Conservation (phyloP, 2,888 invertebrate species). For the Phengaris alcon region DNA sequence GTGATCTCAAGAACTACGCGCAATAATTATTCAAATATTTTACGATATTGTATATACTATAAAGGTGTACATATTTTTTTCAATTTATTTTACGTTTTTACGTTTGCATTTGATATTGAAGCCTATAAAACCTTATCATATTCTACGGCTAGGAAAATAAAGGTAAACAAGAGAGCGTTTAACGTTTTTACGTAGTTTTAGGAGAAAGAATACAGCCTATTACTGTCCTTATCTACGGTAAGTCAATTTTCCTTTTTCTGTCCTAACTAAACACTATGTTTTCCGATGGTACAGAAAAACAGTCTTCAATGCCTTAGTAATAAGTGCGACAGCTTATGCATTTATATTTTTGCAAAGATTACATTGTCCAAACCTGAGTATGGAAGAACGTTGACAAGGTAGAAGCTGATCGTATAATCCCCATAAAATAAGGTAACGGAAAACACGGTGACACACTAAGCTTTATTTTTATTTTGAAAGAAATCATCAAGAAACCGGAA, state of each 20-base stretch:
- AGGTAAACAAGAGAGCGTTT: conserved; percentile 71
- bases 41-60: too few species aligned
- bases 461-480: conserved; percentile 33
- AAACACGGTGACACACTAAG: conserved; percentile 54
- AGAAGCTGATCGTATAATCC: conserved; percentile 75
- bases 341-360: conserved; percentile 43
- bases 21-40: too few species aligned
- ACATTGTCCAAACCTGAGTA: conserved; percentile 70
- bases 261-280: conserved; percentile 44
- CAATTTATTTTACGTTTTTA: too few species aligned
- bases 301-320: conserved; percentile 35
- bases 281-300: conserved; percentile 36
- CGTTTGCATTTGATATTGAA: too few species aligned
- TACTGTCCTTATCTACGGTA: conserved; percentile 75
- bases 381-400: conserved; percentile 76
- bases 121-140: conserved; percentile 31
- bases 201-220: conserved; percentile 67
- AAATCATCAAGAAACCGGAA: too few species aligned
- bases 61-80: too few species aligned
- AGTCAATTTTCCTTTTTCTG: conserved; percentile 72
- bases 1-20: too few species aligned
- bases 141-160: conserved; percentile 52
- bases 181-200: conserved; percentile 66
- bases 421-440: conserved; percentile 74
- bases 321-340: conserved; percentile 39